Conservation (phyloP, 2,888 invertebrate species). For the Caenorhabditis sp. region DNA sequence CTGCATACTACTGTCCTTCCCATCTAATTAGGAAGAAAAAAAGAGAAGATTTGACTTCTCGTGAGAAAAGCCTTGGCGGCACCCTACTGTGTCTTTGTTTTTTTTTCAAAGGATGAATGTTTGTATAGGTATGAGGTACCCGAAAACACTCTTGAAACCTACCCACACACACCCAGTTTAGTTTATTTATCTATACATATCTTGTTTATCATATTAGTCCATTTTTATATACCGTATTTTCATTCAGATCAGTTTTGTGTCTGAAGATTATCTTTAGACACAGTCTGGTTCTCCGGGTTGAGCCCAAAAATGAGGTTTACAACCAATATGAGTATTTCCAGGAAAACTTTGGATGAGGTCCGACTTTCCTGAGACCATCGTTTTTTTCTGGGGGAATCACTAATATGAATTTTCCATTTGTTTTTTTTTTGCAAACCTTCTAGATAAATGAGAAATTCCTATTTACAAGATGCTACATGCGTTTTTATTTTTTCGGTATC, state of each 20-base stretch:
- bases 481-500: background rate
- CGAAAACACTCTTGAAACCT: background rate
- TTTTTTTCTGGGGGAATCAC: too few relatives aligned
- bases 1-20: background rate
- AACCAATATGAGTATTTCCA: too few relatives aligned
- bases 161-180: background rate
- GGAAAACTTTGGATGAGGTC: too few relatives aligned
- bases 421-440: too few relatives aligned
- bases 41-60: background rate
- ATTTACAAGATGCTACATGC: too few relatives aligned
- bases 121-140: background rate
- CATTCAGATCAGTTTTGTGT: too few relatives aligned
- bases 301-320: too few relatives aligned
- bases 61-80: background rate
- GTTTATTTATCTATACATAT: background rate
- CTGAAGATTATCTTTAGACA: too few relatives aligned
- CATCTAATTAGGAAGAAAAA: background rate
- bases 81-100: background rate
- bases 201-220: background rate
- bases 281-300: too few relatives aligned
- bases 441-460: too few relatives aligned
- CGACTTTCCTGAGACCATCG: too few relatives aligned
- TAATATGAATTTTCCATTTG: too few relatives aligned
- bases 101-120: background rate
- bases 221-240: background rate